Conservation (phyloP, 2,113 vertebrate species). For the Elanoides forficatus region DNA sequence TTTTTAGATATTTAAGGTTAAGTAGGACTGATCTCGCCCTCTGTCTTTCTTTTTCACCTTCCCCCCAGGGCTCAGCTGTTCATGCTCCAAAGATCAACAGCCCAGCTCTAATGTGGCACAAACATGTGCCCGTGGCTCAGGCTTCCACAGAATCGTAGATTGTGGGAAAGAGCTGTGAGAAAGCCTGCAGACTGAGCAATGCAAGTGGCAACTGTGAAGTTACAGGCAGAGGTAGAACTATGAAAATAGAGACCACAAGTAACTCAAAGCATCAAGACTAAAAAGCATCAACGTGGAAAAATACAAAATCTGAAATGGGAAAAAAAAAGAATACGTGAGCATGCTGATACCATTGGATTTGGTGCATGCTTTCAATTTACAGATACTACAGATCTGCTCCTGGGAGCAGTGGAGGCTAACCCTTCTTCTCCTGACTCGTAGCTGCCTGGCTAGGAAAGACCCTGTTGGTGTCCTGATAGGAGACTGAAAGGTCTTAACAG, state of each 20-base stretch:
- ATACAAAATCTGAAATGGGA: background rate
- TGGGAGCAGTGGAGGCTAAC: background rate
- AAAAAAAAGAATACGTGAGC: background rate
- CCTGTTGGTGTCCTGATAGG: background rate
- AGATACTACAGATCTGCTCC: background rate
- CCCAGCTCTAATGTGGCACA: background rate
- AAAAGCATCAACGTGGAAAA: background rate
- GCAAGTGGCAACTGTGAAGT: background rate
- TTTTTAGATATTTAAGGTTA: background rate
- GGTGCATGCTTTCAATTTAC: background rate
- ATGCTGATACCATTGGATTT: background rate
- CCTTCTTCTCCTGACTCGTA: background rate
- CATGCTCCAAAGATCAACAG: background rate
- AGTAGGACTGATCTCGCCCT: background rate
- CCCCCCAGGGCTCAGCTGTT: background rate
- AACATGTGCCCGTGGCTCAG: background rate
- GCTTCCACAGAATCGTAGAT: background rate
- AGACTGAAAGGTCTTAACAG: background rate
- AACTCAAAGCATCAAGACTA: background rate
- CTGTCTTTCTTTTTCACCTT: background rate
- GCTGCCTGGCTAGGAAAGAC: background rate
- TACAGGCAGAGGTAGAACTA: background rate
- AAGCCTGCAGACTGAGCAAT: background rate
- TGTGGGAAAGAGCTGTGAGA: background rate
- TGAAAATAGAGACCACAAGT: background rate